Conservation (phyloP, 1,140 invertebrate genomes). For the Contarinia nasturtii region DNA sequence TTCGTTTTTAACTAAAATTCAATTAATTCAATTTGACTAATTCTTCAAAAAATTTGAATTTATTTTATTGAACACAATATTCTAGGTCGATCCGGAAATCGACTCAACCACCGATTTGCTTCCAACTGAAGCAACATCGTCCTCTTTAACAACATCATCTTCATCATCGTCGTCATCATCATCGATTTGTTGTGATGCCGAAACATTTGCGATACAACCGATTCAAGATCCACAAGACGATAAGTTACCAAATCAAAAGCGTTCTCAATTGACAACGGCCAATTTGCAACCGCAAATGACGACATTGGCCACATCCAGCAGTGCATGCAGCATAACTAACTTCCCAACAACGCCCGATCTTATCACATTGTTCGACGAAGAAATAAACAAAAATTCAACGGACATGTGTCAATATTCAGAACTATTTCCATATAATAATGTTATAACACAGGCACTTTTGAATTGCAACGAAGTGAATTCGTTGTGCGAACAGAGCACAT, state of each 20-base stretch:
- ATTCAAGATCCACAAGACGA: background rate
- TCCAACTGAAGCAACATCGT: background rate
- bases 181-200: background rate
- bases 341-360: conserved; percentile 7
- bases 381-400: background rate
- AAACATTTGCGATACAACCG: background rate
- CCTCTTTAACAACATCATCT: no score
- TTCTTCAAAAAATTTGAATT: background rate
- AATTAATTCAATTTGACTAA: background rate
- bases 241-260: background rate
- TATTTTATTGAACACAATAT: background rate
- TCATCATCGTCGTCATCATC: background rate
- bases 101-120: conserved; percentile 5
- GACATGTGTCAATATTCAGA: conserved; percentile 2
- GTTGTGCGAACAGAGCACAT: background rate
- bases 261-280: background rate
- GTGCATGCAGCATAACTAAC: background rate
- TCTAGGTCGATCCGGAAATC: conserved; percentile 2
- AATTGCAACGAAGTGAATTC: conserved; percentile 1
- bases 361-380: conserved; percentile 9
- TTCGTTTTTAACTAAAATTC: background rate
- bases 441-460: conserved; percentile 2
- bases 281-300: background rate
- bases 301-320: background rate
- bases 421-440: conserved; percentile 3